A percentile compares a stretch with the other conserved stretches of the same genome.
These are phyloP conservation scores for Hydrozoanthus gracilis DNA, from an alignment of 92 coral and sea anemone genomes.

Conservation along the genomic window DNA sequence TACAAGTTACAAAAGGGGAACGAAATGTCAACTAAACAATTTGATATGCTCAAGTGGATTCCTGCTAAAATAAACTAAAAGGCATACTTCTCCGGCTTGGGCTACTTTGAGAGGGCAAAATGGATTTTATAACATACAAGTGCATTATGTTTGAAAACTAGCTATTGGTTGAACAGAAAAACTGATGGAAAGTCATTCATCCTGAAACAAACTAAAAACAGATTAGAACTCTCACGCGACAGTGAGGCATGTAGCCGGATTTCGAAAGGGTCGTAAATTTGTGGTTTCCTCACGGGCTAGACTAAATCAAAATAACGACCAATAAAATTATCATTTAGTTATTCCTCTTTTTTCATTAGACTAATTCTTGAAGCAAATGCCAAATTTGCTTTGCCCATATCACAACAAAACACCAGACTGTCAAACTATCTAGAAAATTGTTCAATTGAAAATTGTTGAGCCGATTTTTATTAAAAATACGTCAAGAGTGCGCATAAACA, in stretches of 20 bases:
- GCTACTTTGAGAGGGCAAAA: not conserved
- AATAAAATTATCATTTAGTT: not conserved
- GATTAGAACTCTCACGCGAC: not conserved
- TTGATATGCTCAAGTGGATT: constrained; percentile 35
- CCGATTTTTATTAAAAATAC: not conserved
- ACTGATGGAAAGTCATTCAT: too few relatives aligned
- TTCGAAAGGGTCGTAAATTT: not conserved
- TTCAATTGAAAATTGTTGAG: not conserved
- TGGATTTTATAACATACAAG: not conserved
- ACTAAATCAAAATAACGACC: not conserved
- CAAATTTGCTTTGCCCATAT: not conserved
- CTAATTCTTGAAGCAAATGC: not conserved
- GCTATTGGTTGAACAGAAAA: too few relatives aligned
- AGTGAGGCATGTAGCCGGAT: not conserved
- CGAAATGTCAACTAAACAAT: constrained; percentile 21
- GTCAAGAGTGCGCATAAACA: constrained; percentile 28
- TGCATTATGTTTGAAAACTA: too few relatives aligned
- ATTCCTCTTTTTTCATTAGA: not conserved
- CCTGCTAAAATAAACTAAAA: not conserved
- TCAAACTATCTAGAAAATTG: not conserved
- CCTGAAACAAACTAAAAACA: not conserved
- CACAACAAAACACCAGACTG: constrained; percentile 1
- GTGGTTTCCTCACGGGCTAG: constrained; percentile 21
- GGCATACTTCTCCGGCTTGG: not conserved
- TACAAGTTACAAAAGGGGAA: too few relatives aligned